phyloP scores from a whole-genome alignment of 2,888 invertebrate genomes.

The Macroteleia sp. region DNA sequence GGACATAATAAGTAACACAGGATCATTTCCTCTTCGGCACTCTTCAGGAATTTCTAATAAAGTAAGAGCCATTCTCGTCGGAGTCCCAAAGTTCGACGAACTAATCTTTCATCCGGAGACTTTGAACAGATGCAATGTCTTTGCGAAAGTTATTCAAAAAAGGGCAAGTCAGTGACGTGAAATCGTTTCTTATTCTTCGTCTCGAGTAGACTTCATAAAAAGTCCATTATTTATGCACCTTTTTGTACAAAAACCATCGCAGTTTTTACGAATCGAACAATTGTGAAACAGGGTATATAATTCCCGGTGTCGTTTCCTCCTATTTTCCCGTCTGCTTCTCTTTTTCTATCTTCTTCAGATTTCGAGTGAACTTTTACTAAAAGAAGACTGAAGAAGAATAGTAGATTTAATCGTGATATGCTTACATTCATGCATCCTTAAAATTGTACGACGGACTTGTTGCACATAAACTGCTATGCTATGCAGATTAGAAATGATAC shows the following conservation, averaged over 20 bases:
- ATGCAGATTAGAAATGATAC: conserved; percentile 52
- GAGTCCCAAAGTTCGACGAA: conserved; percentile 37
- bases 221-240: conserved; percentile 9
- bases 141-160: conserved; percentile 25
- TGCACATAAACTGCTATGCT: conserved; percentile 46
- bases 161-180: not conserved
- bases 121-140: conserved; percentile 31
- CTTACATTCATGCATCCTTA: conserved; percentile 43
- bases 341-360: too few relatives aligned
- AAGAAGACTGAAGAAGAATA: conserved; percentile 17
- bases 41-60: conserved; percentile 48
- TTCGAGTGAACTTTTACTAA: too few relatives aligned
- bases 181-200: conserved; percentile 6
- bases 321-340: too few relatives aligned
- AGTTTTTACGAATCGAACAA: too few relatives aligned
- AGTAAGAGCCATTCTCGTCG: conserved; percentile 40
- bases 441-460: conserved; percentile 53
- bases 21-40: conserved; percentile 39
- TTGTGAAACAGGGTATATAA: too few relatives aligned
- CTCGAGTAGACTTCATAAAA: conserved; percentile 8
- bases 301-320: too few relatives aligned
- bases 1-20: conserved; percentile 50
- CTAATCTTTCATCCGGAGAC: conserved; percentile 39
- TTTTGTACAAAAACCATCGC: too few relatives aligned
- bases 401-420: conserved; percentile 53